A percentile compares a stretch with the other conserved stretches of the same genome.
These are phyloP conservation scores for Metacarcinus magister DNA, from an alignment of 2,888 invertebrate species.

Conservation along the genomic window DNA sequence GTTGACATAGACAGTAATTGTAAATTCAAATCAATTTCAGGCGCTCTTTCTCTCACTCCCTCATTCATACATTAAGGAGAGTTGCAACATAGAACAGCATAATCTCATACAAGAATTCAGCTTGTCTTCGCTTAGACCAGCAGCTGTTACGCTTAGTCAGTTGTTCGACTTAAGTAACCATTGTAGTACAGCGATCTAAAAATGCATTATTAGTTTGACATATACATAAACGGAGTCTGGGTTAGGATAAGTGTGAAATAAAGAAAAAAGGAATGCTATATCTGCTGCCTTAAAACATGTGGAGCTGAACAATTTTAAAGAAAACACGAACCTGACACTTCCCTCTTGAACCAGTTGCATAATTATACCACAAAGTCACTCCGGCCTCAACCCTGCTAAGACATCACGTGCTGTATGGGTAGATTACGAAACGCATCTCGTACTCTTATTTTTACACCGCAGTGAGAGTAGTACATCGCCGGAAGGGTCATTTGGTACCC, in stretches of 20 bases:
- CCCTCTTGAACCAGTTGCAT: constrained; percentile 5
- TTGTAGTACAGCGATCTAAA: not conserved
- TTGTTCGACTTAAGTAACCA: not conserved
- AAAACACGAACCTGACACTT: not conserved
- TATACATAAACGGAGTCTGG: too few species aligned
- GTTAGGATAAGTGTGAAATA: not conserved
- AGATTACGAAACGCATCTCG: not conserved
- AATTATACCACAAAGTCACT: not conserved
- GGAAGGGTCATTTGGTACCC: constrained; percentile 3
- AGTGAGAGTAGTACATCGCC: not conserved
- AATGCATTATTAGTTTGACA: too few species aligned
- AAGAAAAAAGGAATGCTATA: not conserved
- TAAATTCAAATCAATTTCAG: not conserved
- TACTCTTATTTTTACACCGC: not conserved
- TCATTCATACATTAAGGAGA: not conserved
- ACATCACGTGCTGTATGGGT: constrained; percentile 3
- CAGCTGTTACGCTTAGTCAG: not conserved
- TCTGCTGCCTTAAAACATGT: not conserved
- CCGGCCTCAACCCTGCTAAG: not conserved
- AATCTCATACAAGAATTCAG: not conserved
- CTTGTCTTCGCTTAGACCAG: not conserved
- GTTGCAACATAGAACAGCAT: not conserved
- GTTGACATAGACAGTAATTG: not conserved
- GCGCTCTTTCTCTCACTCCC: not conserved
- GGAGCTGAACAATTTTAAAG: not conserved